Evolutionary conservation across 2,888 invertebrate genomes (phyloP).

Genomic region (Trissolcus japonicus): DNA sequence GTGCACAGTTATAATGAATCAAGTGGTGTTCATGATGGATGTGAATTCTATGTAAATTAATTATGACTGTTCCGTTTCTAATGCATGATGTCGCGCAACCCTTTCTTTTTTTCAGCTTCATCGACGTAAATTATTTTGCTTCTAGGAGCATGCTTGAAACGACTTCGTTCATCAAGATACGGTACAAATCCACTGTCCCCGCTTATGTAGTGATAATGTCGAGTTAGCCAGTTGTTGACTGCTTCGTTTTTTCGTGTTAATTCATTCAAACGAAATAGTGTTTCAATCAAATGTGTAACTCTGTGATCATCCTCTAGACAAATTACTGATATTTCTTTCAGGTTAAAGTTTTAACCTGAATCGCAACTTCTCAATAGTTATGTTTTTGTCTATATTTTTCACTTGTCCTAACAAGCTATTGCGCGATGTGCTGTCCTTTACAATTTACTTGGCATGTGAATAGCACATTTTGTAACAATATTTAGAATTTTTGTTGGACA

Average conservation of each 20-base stretch:
- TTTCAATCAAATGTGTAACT: constrained; percentile 11
- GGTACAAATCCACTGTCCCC: constrained; percentile 25
- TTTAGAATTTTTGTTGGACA: no score
- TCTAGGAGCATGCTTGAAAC: constrained; percentile 7
- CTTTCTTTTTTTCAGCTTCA: constrained; percentile 24
- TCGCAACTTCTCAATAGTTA: no score
- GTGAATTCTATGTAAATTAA: constrained; percentile 10
- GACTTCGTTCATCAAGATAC: constrained; percentile 3
- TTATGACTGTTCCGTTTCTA: constrained; percentile 13
- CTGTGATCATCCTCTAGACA: neutral
- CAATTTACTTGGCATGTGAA: no score
- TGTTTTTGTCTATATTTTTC: no score
- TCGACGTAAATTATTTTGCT: no score
- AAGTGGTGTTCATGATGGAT: neutral
- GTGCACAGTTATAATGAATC: neutral
- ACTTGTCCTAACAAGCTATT: no score
- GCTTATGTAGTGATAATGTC: constrained; percentile 23
- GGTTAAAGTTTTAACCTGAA: no score
- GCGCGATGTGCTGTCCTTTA: no score
- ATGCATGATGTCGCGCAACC: constrained; percentile 13
- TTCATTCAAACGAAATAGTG: constrained; percentile 19
- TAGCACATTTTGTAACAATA: no score
- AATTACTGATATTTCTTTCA: constrained; percentile 26
- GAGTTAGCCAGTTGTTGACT: constrained; percentile 23
- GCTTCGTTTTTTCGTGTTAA: constrained; percentile 23